These are phyloP conservation scores for Globia sparganii DNA, from an alignment of 2,888 invertebrate genomes.

Conservation along the genomic window DNA sequence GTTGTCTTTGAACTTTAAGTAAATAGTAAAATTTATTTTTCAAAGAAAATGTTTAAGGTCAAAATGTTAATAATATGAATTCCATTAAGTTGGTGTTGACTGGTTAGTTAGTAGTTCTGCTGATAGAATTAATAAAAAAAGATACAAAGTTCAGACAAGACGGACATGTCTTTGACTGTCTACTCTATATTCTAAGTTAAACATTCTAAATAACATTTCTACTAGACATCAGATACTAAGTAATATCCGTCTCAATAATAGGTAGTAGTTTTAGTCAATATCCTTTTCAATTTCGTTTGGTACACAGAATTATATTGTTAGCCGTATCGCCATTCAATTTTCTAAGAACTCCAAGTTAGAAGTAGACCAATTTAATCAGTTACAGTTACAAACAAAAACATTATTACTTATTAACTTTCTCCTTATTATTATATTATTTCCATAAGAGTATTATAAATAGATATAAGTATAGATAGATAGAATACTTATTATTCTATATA, in stretches of 20 bases:
- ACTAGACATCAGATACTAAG: not conserved
- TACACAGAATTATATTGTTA: constrained; percentile 19
- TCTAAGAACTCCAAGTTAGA: constrained; percentile 7
- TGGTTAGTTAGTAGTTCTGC: not conserved
- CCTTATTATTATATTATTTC: too few species aligned
- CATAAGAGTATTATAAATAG: too few species aligned
- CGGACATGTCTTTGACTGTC: not conserved
- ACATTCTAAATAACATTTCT: not conserved
- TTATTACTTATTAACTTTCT: not conserved
- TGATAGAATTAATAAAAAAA: not conserved
- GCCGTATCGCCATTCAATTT: constrained; percentile 6
- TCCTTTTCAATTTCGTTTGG: constrained; percentile 15
- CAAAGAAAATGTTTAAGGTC: not conserved
- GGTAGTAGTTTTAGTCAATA: not conserved
- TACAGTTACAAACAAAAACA: not conserved
- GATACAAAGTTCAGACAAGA: not conserved
- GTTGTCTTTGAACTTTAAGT: constrained; percentile 36
- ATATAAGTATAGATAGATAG: too few species aligned
- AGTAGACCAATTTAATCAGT: constrained; percentile 27
- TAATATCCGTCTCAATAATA: not conserved
- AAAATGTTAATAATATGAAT: not conserved
- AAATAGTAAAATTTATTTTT: not conserved
- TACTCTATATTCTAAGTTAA: not conserved
- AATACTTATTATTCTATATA: not conserved
- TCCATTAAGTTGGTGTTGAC: not conserved